phyloP scores from a whole-genome alignment of 2,113 vertebrate species.

The Bubalus kerabau region DNA sequence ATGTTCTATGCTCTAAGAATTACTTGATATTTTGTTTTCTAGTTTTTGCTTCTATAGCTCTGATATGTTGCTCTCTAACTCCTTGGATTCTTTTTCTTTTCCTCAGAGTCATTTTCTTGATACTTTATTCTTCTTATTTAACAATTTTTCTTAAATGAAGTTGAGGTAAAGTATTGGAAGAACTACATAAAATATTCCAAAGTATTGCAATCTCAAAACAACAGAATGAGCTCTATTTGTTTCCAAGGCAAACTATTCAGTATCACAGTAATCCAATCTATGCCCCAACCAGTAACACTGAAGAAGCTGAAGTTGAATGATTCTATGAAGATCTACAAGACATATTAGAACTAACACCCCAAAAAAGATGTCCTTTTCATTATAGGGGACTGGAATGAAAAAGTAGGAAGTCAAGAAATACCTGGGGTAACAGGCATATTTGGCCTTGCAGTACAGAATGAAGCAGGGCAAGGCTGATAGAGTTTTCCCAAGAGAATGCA shows the following conservation, averaged over 20 bases:
- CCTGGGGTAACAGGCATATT: background rate
- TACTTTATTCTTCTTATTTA: background rate
- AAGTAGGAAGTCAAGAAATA: background rate
- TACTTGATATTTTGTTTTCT: background rate
- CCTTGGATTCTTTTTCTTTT: background rate
- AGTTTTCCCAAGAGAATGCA: background rate
- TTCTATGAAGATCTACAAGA: background rate
- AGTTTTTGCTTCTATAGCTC: background rate
- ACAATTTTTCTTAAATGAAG: background rate
- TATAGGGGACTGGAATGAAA: background rate
- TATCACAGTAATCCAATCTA: background rate
- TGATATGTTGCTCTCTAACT: background rate
- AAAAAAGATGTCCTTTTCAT: background rate
- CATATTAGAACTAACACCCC: background rate
- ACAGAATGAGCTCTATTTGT: background rate
- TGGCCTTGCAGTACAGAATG: background rate
- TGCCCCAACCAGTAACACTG: accelerated
- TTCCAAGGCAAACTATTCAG: background rate
- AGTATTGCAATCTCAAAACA: background rate
- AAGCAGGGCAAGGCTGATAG: background rate
- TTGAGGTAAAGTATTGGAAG: background rate
- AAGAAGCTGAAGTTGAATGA: background rate
- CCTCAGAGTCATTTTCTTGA: background rate
- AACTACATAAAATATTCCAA: background rate
- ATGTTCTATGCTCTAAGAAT: background rate